Conservation (phyloP, 1,140 invertebrate genomes). For the Drosophila dunni region DNA sequence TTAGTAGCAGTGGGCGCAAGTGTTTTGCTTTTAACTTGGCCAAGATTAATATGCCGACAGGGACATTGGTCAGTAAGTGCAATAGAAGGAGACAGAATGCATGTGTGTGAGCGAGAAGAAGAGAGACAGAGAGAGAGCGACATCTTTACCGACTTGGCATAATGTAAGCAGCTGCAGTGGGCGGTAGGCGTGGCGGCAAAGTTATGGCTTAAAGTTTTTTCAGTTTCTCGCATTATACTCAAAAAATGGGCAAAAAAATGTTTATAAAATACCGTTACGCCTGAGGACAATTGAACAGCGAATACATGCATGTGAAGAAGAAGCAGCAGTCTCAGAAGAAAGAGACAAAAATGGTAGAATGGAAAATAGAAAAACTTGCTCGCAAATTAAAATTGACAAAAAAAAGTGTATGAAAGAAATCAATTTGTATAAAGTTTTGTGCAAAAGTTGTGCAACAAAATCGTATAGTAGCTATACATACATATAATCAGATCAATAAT, state of each 20-base stretch:
- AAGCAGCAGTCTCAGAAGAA: neutral
- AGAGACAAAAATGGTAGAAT: neutral
- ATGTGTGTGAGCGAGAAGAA: neutral
- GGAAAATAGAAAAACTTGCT: conserved; percentile 10
- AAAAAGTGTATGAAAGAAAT: conserved; percentile 11
- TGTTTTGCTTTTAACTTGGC: conserved; percentile 70
- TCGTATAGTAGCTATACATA: conserved; percentile 7
- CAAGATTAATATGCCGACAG: conserved; percentile 54
- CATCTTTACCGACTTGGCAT: conserved; percentile 42
- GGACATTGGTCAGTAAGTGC: conserved; percentile 35
- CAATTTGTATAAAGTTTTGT: conserved; percentile 31
- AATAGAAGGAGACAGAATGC: neutral
- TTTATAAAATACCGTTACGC: neutral
- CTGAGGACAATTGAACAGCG: conserved; percentile 29
- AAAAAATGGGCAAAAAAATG: neutral
- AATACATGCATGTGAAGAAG: conserved; percentile 27
- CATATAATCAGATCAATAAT: neutral
- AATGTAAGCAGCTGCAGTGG: conserved; percentile 40
- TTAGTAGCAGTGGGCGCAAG: conserved; percentile 68
- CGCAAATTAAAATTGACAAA: conserved; percentile 17
- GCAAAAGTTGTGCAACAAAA: conserved; percentile 18
- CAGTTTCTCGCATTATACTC: neutral
- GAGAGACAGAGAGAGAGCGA: neutral
- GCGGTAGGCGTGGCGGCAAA: conserved; percentile 48
- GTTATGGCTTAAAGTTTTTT: conserved; percentile 63